phyloP scores from a whole-genome alignment of 2,888 invertebrate species.

The Lasioglossum calceatum region DNA sequence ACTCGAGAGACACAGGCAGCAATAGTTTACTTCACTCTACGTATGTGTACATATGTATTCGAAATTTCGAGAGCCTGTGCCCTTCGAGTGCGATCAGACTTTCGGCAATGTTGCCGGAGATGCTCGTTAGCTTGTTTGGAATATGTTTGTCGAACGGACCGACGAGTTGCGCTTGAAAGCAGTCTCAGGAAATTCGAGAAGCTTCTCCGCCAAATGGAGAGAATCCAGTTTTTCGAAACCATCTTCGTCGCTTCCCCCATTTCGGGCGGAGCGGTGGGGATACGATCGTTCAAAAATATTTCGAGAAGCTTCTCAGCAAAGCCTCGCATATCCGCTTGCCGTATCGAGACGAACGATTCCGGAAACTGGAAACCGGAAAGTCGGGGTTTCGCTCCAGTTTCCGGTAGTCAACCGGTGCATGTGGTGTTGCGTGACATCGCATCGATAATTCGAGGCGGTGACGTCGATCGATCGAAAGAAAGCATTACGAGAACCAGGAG shows the following conservation, averaged over 20 bases:
- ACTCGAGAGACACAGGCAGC: not conserved
- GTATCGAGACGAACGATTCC: constrained; percentile 40
- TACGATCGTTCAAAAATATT: not conserved
- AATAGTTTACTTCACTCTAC: not conserved
- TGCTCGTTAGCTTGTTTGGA: constrained; percentile 12
- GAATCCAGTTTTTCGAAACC: not conserved
- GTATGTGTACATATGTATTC: not conserved
- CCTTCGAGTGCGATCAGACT: not conserved
- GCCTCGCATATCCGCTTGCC: constrained; percentile 56
- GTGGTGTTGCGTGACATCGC: constrained; percentile 75
- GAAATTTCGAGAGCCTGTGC: not conserved
- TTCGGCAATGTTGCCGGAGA: not conserved
- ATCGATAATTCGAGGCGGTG: constrained; percentile 55
- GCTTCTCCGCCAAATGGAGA: not conserved
- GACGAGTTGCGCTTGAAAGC: not conserved
- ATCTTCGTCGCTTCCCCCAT: not conserved
- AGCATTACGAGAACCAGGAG: not conserved
- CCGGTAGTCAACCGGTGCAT: constrained; percentile 78
- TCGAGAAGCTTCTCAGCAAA: constrained; percentile 21
- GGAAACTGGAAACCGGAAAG: constrained; percentile 10
- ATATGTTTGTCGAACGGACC: not conserved
- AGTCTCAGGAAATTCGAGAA: not conserved
- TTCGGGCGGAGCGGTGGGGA: not conserved
- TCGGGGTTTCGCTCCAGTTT: constrained; percentile 7
- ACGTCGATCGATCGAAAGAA: constrained; percentile 37